A percentile compares a stretch with the other conserved stretches of the same genome.
Conservation (phyloP, 2,888 invertebrate genomes). For the Harmothoe impar region DNA sequence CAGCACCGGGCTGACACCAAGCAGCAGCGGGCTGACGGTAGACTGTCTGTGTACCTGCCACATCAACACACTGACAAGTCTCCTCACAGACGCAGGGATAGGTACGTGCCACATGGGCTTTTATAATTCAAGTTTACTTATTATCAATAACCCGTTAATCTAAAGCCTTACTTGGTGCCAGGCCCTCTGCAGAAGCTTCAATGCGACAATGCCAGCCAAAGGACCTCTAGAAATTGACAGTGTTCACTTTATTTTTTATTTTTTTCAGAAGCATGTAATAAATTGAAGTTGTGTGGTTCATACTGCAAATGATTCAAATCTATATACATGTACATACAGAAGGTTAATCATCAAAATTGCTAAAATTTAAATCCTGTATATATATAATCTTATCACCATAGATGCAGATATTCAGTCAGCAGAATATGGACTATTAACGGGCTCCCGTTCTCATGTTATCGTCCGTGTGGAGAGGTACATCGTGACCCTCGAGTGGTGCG, state of each 20-base stretch:
- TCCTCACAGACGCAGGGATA: constrained; percentile 20
- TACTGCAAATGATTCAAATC: too few species aligned
- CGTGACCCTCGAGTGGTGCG: neutral
- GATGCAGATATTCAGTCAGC: neutral
- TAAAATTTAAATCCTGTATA: too few species aligned
- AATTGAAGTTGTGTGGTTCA: too few species aligned
- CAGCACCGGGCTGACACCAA: neutral
- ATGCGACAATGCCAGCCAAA: neutral
- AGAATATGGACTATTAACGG: neutral
- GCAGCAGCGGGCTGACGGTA: neutral
- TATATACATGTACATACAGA: too few species aligned
- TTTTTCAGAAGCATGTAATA: neutral
- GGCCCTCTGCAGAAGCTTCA: neutral
- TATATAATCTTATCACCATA: neutral
- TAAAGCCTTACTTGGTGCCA: neutral
- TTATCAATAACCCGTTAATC: neutral
- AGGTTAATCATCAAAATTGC: too few species aligned
- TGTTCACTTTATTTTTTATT: neutral
- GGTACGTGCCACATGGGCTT: neutral
- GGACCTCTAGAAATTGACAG: neutral
- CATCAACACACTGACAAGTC: constrained; percentile 32
- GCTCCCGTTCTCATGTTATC: neutral
- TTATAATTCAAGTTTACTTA: neutral
- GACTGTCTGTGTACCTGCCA: constrained; percentile 55
- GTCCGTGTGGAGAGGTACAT: neutral